Conservation (phyloP, 92 coral and sea anemone species). For the Desmophyllum pertusum region DNA sequence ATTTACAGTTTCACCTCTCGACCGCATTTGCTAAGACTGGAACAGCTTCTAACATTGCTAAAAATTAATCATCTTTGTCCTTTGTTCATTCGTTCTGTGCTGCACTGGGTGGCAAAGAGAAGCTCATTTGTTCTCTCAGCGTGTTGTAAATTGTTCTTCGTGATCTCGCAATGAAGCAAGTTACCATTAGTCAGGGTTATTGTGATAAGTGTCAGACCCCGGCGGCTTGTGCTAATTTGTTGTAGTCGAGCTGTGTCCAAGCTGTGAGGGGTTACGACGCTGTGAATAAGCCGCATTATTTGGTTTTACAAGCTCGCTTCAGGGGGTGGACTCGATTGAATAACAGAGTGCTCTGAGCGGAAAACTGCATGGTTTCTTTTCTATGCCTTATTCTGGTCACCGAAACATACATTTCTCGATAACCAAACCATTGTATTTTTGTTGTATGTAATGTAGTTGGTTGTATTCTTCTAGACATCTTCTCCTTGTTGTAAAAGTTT, state of each 20-base stretch:
- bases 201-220: neutral
- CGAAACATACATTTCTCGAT: neutral
- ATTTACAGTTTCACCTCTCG: neutral
- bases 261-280: neutral
- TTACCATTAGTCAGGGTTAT: neutral
- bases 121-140: constrained; percentile 32
- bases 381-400: neutral
- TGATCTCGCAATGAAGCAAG: constrained; percentile 8
- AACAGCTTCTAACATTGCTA: neutral
- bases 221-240: constrained; percentile 30
- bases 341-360: neutral
- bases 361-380: neutral
- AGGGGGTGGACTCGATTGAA: neutral
- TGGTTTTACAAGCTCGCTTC: neutral
- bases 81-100: constrained; percentile 18
- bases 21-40: neutral
- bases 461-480: neutral
- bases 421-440: neutral
- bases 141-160: constrained; percentile 26
- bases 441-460: neutral
- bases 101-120: constrained; percentile 5
- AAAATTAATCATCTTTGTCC: constrained; percentile 26
- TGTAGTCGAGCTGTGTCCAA: neutral
- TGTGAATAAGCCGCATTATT: constrained; percentile 14
- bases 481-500: neutral